These are phyloP conservation scores for Champsocephalus gunnari DNA, from an alignment of 2,797 vertebrate species.

Conservation along the genomic window DNA sequence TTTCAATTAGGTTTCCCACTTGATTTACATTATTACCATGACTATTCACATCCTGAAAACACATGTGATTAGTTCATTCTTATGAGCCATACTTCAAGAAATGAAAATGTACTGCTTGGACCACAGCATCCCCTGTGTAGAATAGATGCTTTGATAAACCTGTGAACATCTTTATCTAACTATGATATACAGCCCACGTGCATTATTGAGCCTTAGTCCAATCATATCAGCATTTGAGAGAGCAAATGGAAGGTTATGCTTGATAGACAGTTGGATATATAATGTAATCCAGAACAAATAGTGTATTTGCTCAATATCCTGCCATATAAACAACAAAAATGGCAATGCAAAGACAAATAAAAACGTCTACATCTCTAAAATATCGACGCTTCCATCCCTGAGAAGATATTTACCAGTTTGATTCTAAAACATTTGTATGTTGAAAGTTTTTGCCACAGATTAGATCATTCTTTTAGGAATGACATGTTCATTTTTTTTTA, in stretches of 20 bases:
- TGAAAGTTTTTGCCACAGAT: background rate
- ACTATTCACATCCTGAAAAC: background rate
- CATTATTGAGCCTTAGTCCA: no score
- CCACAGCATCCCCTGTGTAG: constrained; percentile 12
- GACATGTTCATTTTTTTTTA: constrained; percentile 5
- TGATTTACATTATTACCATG: background rate
- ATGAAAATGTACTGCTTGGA: background rate
- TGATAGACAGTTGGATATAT: no score
- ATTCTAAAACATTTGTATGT: no score
- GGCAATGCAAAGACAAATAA: no score
- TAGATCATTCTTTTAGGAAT: background rate
- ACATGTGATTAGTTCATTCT: background rate
- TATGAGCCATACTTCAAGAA: background rate
- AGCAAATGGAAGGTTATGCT: no score
- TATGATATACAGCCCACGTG: no score
- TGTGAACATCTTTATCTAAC: no score
- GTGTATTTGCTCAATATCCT: no score
- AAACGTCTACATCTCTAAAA: background rate
- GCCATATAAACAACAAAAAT: no score
- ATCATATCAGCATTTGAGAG: no score
- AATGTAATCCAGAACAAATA: no score
- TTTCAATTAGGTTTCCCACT: constrained; percentile 1
- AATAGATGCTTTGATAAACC: constrained; percentile 3
- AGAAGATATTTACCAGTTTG: constrained; percentile 1
- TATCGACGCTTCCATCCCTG: background rate